phyloP scores from a whole-genome alignment of 2,888 invertebrate species.

The Stenodema calcarata region DNA sequence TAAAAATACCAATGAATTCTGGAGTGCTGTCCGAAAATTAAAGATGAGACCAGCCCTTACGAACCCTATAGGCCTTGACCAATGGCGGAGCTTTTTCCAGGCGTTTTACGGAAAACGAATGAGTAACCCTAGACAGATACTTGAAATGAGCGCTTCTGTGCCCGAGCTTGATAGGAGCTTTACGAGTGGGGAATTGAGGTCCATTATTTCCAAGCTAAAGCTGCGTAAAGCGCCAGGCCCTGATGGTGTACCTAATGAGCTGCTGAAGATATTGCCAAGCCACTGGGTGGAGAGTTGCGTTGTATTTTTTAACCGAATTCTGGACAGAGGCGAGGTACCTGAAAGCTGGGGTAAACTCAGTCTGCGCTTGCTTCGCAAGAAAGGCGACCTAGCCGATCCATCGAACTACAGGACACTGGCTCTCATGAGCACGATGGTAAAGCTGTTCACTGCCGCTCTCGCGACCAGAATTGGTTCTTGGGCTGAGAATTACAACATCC shows the following conservation, averaged over 20 bases:
- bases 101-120: too few species aligned
- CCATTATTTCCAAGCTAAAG: not conserved
- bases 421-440: not conserved
- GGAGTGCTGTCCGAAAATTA: too few species aligned
- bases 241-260: not conserved
- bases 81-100: too few species aligned
- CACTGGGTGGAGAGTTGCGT: not conserved
- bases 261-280: not conserved
- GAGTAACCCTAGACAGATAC: too few species aligned
- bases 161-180: not conserved
- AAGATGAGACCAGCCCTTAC: too few species aligned
- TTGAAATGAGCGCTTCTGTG: too few species aligned
- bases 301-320: not conserved
- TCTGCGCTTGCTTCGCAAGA: not conserved
- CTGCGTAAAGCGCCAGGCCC: not conserved
- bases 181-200: not conserved
- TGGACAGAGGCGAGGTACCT: not conserved
- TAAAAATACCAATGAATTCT: too few species aligned
- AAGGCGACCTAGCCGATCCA: not conserved
- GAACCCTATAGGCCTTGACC: too few species aligned
- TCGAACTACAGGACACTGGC: not conserved
- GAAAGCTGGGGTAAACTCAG: not conserved
- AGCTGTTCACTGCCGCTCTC: not conserved
- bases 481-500: not conserved
- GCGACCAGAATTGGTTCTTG: not conserved